phyloP scores from a whole-genome alignment of 2,888 invertebrate species.

The Morpho deidamia region DNA sequence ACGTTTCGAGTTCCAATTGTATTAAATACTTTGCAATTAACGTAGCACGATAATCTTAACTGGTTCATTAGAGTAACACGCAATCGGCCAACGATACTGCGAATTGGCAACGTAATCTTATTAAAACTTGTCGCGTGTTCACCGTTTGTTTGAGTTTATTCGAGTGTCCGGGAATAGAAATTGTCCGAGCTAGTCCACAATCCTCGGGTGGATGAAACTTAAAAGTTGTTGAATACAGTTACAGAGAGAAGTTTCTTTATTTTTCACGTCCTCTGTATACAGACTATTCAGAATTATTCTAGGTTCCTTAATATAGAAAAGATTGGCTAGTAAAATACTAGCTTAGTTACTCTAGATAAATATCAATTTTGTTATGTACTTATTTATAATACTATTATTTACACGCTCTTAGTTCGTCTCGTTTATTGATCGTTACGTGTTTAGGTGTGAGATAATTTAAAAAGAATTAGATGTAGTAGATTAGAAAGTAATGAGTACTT shows the following conservation, averaged over 20 bases:
- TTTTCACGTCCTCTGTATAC: conserved; percentile 7
- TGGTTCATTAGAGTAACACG: neutral
- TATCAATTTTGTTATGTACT: too few species aligned
- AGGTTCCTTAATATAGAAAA: too few species aligned
- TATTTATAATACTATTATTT: too few species aligned
- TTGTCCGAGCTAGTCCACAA: conserved; percentile 27
- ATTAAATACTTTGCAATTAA: conserved; percentile 19
- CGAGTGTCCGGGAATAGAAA: conserved; percentile 24
- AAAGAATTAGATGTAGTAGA: too few species aligned
- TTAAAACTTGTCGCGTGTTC: conserved; percentile 38
- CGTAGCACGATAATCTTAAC: conserved; percentile 28
- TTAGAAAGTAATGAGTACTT: too few species aligned
- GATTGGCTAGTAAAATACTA: too few species aligned
- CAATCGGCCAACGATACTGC: conserved; percentile 15
- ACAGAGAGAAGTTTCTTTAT: conserved; percentile 11
- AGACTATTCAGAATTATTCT: too few species aligned
- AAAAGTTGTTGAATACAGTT: conserved; percentile 25
- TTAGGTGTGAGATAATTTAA: too few species aligned
- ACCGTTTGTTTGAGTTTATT: conserved; percentile 37
- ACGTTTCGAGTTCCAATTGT: too few species aligned
- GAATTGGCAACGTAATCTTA: conserved; percentile 35
- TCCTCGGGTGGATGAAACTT: conserved; percentile 27
- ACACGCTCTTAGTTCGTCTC: too few species aligned
- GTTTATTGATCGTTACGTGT: too few species aligned
- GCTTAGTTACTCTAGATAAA: too few species aligned